phyloP scores from a whole-genome alignment of 2,113 vertebrate genomes.

The Xenopus borealis region DNA sequence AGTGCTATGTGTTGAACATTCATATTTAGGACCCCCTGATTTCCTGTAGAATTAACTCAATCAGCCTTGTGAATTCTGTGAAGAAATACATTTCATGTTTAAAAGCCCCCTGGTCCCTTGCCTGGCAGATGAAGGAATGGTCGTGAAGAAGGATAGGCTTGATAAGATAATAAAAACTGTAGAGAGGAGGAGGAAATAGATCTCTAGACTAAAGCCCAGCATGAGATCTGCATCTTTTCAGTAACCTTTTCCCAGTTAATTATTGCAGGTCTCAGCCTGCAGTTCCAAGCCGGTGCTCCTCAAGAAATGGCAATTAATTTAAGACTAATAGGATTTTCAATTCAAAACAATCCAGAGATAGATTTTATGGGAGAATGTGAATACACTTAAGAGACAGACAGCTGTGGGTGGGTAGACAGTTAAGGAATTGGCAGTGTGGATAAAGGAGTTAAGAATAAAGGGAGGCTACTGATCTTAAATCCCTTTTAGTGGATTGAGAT shows the following conservation, averaged over 20 bases:
- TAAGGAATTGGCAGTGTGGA: constrained; percentile 52
- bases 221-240: constrained; percentile 53
- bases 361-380: constrained; percentile 49
- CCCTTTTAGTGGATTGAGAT: constrained; percentile 44
- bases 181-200: constrained; percentile 49
- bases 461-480: constrained; percentile 44
- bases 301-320: constrained; percentile 83
- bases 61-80: constrained; percentile 40
- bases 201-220: constrained; percentile 58
- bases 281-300: constrained; percentile 70
- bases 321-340: constrained; percentile 82
- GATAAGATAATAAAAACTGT: constrained; percentile 57
- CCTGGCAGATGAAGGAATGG: constrained; percentile 63
- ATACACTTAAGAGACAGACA: constrained; percentile 35
- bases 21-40: constrained; percentile 38
- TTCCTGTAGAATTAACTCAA: constrained; percentile 48
- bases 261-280: constrained; percentile 59
- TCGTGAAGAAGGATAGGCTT: constrained; percentile 57
- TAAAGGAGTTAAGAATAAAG: constrained; percentile 50
- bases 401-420: constrained; percentile 50
- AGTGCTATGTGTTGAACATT: constrained; percentile 33
- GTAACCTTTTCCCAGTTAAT: constrained; percentile 61
- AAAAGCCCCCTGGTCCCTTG: constrained; percentile 61
- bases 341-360: constrained; percentile 62
- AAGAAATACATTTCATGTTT: constrained; percentile 58